Evolutionary conservation across 1,140 invertebrate genomes (phyloP), one percentile per base, ranked within the genome.

Genomic region (Orchestia grillus): DNA sequence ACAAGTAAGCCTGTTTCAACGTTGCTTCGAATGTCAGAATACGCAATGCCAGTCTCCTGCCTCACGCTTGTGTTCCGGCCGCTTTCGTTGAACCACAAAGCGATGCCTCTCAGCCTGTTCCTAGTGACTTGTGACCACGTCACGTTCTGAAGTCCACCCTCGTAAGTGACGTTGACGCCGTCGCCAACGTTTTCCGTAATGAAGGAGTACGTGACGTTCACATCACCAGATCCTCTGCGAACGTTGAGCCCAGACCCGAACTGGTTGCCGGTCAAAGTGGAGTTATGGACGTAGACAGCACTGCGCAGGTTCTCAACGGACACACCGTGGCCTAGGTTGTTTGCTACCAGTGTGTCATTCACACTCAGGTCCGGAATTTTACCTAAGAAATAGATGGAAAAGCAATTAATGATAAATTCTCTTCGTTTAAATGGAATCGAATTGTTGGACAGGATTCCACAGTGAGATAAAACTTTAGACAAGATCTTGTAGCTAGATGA

Each of bases 251-350:
- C 99, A 16, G 99, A 99, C 19, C 99, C 98, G 97, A 99, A 98
- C 96, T 98, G 98, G 97, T 99, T 99, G 96, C 98, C 98, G 0
- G 98, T 98, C n/a, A 99, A 98, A 0, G 98, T 98, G 0, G 98
- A 98, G 41, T 98, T 98, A 97, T 99, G 98, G 95, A 99, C 98
- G 97, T 99, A 98, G 19, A 99, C 97, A 96, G 98, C 98, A 0
- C 98, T 99, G 97, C 98, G 98, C 92, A 99, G 97, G 97, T 99
- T 99, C 97, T 99, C 98, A 16, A 98, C 98, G 8, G 98, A 98
- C 92, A 99, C 98, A 45, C 99, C 99, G 97, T 99, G 98, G 0
- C 99, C 99, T 97, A 98, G 98, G 97, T 99, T 99, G 97, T 98
- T 98, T 0, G 98, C 98, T 87, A 99, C 98, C 44, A 98, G 98